phyloP scores from a whole-genome alignment of 2,797 vertebrate species.

The Enteromius trimaculatus region DNA sequence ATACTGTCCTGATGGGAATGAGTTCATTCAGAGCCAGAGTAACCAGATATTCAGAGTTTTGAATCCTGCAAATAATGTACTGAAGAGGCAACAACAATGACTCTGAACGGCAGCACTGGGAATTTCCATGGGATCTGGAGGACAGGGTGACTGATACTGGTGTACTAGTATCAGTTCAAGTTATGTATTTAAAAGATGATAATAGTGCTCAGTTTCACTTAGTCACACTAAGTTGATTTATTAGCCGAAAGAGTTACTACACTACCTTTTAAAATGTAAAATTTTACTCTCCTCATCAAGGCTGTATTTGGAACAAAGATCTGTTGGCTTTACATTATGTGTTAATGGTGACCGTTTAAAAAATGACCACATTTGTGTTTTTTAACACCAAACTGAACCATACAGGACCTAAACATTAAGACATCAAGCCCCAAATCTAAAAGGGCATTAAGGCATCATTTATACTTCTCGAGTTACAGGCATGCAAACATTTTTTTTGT shows the following conservation, averaged over 20 bases:
- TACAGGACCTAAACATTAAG: background rate
- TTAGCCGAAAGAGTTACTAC: background rate
- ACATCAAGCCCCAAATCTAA: background rate
- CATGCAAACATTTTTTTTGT: background rate
- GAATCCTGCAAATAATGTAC: conserved; percentile 4
- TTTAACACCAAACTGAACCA: background rate
- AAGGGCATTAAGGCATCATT: background rate
- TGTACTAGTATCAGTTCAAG: no score
- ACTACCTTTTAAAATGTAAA: background rate
- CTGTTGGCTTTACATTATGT: background rate
- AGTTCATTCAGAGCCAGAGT: background rate
- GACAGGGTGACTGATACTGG: background rate
- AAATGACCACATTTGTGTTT: background rate
- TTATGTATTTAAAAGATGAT: no score
- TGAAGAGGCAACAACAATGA: background rate
- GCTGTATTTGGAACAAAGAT: no score
- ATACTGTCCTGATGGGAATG: conserved; percentile 27
- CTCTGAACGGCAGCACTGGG: background rate
- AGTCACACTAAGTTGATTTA: background rate
- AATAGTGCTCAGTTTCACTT: background rate
- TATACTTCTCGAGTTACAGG: background rate
- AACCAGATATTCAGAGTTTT: conserved; percentile 21
- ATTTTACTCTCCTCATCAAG: no score
- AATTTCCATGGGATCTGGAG: background rate
- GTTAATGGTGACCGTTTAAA: background rate